Base-by-base conservation (phyloP, 2,888 invertebrate genomes). In the Strigamia crassipes region DNA sequence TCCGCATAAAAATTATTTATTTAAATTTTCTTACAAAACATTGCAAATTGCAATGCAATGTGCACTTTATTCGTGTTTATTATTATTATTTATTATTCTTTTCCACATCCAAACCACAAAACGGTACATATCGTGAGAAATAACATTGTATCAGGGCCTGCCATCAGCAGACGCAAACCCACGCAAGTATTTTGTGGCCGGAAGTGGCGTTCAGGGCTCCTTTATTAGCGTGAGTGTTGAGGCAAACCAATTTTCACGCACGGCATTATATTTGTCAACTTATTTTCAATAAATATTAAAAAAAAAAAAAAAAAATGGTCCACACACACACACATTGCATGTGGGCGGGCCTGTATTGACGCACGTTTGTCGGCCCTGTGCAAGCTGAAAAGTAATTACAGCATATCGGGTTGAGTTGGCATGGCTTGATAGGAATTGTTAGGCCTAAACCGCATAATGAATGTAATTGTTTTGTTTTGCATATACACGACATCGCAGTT, bases 171-270 rank as follows among this genome's bases (percentile, higher is more conserved):
- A 66, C 61, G 61, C 23, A 66, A 66, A 66, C 21, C 61, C 61
- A 66, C 23, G 61, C 61, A 66, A 66, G 61, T 66, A 66, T 46
- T 46, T 46, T 46, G 46, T 46, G 46, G 61, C 61, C 61, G 61
- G 61, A 66, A 66, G 61, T 66, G 61, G 61, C 61, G 23, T 66
- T 66, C 46, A 46, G 46, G 46, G 21, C 21, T 23, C 21, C 61
- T 66, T 66, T 66, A 66, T 66, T 66, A 66, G 61, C 61, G 61
- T 66, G 61, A 66, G 61, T 66, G 61, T 66, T 46, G 61, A 66
- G 61, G 61, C 61, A 66, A 66, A 66, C 61, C 61, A 66, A 66
- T 66, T 66, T 66, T 66, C 61, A 66, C 61, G 61, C 61, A 66
- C 61, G 61, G 23, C 61, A 66, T 66, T 66, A 66, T 66, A 66